Conservation (phyloP, 1,140 invertebrate species). For the Gonioctena quinquepunctata region DNA sequence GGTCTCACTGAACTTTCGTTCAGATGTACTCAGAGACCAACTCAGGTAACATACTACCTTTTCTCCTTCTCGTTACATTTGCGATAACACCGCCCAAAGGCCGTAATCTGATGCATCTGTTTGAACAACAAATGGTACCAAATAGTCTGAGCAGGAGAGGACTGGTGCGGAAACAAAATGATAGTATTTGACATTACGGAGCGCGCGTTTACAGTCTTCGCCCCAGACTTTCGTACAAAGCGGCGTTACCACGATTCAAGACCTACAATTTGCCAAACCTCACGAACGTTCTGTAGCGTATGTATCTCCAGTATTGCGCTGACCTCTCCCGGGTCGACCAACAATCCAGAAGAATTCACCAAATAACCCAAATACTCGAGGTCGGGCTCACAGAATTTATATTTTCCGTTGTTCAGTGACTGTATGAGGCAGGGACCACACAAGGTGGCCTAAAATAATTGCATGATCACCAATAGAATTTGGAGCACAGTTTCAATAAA, state of each 20-base stretch:
- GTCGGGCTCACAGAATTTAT: too few species aligned
- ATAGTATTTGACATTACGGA: conserved; percentile 27
- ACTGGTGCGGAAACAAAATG: conserved; percentile 12
- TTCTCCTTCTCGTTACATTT: conserved; percentile 33
- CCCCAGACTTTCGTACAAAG: too few species aligned
- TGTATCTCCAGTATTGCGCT: conserved; percentile 38
- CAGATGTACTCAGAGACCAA: conserved; percentile 44
- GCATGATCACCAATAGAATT: too few species aligned
- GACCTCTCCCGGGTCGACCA: conserved; percentile 50
- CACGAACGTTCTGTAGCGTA: conserved; percentile 7
- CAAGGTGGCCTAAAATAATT: too few species aligned
- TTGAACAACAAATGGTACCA: conserved; percentile 34
- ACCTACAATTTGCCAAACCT: conserved; percentile 57
- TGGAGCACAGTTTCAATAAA: too few species aligned
- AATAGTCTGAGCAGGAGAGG: conserved; percentile 24
- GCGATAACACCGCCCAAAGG: conserved; percentile 41
- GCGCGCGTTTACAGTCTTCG: background rate
- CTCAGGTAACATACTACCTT: conserved; percentile 53
- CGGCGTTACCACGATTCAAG: too few species aligned
- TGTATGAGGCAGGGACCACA: too few species aligned
- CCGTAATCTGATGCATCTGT: conserved; percentile 42
- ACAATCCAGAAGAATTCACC: background rate
- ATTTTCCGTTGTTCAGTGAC: too few species aligned
- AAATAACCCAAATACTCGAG: too few species aligned
- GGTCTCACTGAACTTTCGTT: conserved; percentile 55